These are phyloP conservation scores for Pelobates cultripes DNA, from an alignment of 2,797 vertebrate genomes.

Conservation along the genomic window DNA sequence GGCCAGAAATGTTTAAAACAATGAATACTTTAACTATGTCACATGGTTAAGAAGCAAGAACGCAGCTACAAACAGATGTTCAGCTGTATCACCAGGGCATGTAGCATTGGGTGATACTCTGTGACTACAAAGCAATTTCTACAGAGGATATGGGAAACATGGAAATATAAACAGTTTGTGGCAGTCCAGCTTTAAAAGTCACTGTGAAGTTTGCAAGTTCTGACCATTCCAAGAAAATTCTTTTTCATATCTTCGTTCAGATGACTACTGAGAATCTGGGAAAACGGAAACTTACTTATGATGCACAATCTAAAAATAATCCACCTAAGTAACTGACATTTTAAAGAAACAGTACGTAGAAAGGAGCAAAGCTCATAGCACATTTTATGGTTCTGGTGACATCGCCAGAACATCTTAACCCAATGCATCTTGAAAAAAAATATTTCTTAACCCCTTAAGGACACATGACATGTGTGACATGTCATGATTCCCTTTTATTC, in stretches of 20 bases:
- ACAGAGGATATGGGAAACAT: conserved; percentile 34
- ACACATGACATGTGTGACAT: no score
- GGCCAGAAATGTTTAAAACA: conserved; percentile 7
- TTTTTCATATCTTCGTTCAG: conserved; percentile 3
- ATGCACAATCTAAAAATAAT: neutral
- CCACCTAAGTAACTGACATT: no score
- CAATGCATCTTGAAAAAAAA: no score
- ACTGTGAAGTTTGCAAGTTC: neutral
- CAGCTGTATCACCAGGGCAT: conserved; percentile 9
- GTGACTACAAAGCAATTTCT: conserved; percentile 22
- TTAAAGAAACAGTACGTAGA: no score
- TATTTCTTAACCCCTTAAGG: no score
- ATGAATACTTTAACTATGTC: neutral
- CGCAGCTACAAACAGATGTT: conserved; percentile 25
- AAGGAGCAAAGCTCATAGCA: no score
- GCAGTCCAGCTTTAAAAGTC: conserved; percentile 14
- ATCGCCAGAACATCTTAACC: no score
- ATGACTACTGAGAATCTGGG: neutral
- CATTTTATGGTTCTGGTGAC: no score
- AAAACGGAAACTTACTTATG: neutral
- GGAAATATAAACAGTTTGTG: conserved; percentile 29
- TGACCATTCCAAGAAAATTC: neutral
- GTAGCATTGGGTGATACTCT: conserved; percentile 1
- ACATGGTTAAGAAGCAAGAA: neutral
- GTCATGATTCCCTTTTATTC: no score